Percentiles rank a stretch among this genome's conserved stretches.
Conservation (phyloP, 2,797 vertebrate genomes). For the Argyrosomus regius region DNA sequence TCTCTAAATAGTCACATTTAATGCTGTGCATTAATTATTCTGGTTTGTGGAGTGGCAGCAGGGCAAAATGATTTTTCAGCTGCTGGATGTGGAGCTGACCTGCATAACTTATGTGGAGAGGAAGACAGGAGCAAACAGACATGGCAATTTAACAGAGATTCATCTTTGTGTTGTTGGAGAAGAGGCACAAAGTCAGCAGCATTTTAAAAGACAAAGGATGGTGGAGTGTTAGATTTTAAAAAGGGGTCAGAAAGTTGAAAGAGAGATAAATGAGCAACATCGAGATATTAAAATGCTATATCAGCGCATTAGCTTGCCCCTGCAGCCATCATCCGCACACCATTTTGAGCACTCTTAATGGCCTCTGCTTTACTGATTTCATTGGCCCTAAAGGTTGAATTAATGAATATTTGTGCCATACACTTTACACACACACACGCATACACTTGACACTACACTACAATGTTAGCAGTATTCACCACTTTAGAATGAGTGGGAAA, state of each 20-base stretch:
- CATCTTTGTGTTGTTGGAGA: background rate
- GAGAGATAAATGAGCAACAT: slow-evolving; percentile 3
- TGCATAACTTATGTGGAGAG: background rate
- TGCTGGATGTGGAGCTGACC: slow-evolving; percentile 9
- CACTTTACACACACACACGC: background rate
- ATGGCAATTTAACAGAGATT: background rate
- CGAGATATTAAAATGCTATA: slow-evolving; percentile 1
- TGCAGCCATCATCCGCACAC: slow-evolving; percentile 19
- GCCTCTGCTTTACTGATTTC: slow-evolving; percentile 37
- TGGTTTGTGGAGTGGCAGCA: background rate
- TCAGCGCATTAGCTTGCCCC: slow-evolving; percentile 8
- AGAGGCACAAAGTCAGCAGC: background rate
- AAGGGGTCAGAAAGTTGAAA: background rate
- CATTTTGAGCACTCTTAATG: slow-evolving; percentile 40
- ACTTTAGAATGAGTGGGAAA: background rate
- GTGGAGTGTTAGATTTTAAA: background rate
- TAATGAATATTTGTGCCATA: slow-evolving; percentile 41
- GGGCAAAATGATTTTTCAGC: background rate
- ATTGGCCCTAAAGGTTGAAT: slow-evolving; percentile 39
- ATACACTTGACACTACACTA: background rate
- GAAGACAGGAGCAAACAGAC: background rate
- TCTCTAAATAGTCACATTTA: slow-evolving; percentile 25
- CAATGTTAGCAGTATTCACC: background rate
- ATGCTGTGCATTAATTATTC: slow-evolving; percentile 9
- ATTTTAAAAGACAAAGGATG: slow-evolving; percentile 7